Conservation (phyloP, 2,113 vertebrate species). For the Leuciscus idus region DNA sequence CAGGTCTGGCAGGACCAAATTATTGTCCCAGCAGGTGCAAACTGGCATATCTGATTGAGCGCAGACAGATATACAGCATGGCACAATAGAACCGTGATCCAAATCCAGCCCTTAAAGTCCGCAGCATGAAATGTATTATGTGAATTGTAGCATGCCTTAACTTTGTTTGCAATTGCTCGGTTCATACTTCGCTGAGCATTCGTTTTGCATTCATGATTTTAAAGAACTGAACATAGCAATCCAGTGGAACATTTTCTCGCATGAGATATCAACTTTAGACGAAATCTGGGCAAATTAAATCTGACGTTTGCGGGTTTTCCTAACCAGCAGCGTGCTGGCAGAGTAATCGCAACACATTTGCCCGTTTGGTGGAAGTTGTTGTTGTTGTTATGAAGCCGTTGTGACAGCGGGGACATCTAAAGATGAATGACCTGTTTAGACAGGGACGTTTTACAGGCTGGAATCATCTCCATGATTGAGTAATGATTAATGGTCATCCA, state of each 20-base stretch:
- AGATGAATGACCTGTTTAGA: conserved; percentile 24
- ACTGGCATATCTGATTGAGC: conserved; percentile 15
- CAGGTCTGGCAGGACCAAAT: conserved; percentile 2
- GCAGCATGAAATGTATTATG: neutral
- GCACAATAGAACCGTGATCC: conserved; percentile 1
- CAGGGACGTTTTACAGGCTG: conserved; percentile 27
- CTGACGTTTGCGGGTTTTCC: neutral
- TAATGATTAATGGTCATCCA: conserved; percentile 40
- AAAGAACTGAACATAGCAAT: neutral
- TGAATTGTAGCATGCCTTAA: neutral
- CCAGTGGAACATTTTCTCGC: neutral
- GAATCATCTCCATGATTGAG: conserved; percentile 35
- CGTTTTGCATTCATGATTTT: neutral
- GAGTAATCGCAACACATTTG: neutral
- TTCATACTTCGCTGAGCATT: neutral
- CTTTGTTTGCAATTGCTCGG: conserved; percentile 6
- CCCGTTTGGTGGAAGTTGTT: neutral
- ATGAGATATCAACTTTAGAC: neutral
- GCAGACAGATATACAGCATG: neutral
- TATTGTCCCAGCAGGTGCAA: conserved; percentile 2
- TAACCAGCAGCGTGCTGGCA: neutral
- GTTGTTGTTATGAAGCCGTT: neutral
- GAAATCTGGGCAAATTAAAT: conserved; percentile 1
- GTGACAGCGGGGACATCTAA: neutral
- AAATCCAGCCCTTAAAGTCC: neutral